These are phyloP conservation scores for Cryptops parisi DNA, from an alignment of 2,888 invertebrate species.

Conservation along the genomic window DNA sequence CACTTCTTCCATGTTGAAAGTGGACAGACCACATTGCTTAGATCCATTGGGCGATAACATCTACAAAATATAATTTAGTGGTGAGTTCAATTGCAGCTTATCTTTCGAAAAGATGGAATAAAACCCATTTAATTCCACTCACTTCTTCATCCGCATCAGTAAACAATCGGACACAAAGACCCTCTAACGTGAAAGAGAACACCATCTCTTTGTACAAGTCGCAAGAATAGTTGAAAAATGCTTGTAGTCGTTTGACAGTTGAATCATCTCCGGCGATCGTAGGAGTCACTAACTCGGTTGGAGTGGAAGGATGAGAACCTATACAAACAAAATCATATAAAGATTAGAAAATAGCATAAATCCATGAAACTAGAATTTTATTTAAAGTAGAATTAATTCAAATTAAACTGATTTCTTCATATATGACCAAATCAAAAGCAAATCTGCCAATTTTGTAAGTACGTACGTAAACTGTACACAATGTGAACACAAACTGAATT, in stretches of 20 bases:
- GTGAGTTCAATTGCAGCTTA: slow-evolving; percentile 17
- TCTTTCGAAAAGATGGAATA: slow-evolving; percentile 10
- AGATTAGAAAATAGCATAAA: background rate
- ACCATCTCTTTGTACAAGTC: slow-evolving; percentile 45
- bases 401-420: too few relatives aligned
- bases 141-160: slow-evolving; percentile 56
- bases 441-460: too few relatives aligned
- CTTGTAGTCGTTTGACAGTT: slow-evolving; percentile 50
- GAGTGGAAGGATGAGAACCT: slow-evolving; percentile 17
- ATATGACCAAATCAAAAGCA: too few relatives aligned
- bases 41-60: slow-evolving; percentile 50
- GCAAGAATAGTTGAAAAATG: slow-evolving; percentile 54
- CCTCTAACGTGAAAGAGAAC: slow-evolving; percentile 48
- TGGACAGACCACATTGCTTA: slow-evolving; percentile 52
- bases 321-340: slow-evolving; percentile 4
- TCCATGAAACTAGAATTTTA: too few relatives aligned
- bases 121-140: slow-evolving; percentile 30
- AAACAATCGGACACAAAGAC: slow-evolving; percentile 52
- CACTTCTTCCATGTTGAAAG: slow-evolving; percentile 52
- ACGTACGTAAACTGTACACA: too few relatives aligned
- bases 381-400: too few relatives aligned
- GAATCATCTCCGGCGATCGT: slow-evolving; percentile 17
- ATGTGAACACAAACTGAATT: too few relatives aligned
- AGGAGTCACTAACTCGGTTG: slow-evolving; percentile 20
- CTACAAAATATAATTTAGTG: too few relatives aligned